phyloP scores from a whole-genome alignment of 2,888 invertebrate genomes.

The Hydrotaea cyrtoneurina region DNA sequence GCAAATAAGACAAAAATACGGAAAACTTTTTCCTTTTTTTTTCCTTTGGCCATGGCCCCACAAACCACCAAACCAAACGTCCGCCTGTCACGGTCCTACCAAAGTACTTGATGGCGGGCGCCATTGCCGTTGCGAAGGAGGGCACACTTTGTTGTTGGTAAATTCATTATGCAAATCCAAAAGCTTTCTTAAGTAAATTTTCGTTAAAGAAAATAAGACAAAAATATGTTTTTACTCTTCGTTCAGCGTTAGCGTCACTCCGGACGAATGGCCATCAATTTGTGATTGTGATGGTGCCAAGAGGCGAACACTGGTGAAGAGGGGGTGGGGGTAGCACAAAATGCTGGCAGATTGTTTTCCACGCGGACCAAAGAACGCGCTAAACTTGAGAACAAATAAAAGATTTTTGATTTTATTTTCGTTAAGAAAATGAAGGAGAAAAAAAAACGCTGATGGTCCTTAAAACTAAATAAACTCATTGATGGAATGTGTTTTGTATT shows the following conservation, averaged over 20 bases:
- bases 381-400: constrained; percentile 46
- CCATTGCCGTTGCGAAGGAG: background rate
- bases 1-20: constrained; percentile 27
- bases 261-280: constrained; percentile 19
- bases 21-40: constrained; percentile 56
- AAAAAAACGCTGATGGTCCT: background rate
- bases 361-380: constrained; percentile 40
- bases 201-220: constrained; percentile 56
- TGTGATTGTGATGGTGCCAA: background rate
- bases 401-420: constrained; percentile 49
- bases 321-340: too few relatives aligned
- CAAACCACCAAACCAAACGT: background rate
- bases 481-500: constrained; percentile 5
- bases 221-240: constrained; percentile 41
- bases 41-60: constrained; percentile 39
- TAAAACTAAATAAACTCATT: background rate
- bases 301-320: background rate
- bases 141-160: constrained; percentile 31
- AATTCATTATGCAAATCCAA: constrained; percentile 68
- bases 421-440: background rate
- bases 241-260: constrained; percentile 19
- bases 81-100: background rate
- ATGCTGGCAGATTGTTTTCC: background rate
- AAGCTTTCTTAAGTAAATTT: constrained; percentile 62
- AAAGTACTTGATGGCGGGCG: background rate